phyloP scores from a whole-genome alignment of 1,140 invertebrate genomes.

The Acromyrmex charruanus region DNA sequence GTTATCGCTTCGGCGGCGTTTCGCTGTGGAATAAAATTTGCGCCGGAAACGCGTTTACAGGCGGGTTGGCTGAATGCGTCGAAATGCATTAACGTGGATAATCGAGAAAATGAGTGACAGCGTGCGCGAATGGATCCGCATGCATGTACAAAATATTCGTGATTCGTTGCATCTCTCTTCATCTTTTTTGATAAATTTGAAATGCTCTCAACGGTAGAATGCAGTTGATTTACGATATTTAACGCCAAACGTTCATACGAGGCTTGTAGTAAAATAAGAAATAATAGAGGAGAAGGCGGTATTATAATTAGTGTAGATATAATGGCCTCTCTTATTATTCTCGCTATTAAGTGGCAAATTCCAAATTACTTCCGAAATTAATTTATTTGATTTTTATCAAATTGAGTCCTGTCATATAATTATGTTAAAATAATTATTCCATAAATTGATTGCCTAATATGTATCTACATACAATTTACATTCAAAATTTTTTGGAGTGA shows the following conservation, averaged over 20 bases:
- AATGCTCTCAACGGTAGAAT: not conserved
- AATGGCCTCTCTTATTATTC: no score
- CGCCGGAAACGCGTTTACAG: constrained; percentile 45
- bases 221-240: not conserved
- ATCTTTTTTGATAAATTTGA: constrained; percentile 4
- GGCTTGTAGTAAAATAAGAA: not conserved
- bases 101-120: constrained; percentile 38
- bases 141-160: not conserved
- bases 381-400: no score
- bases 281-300: not conserved
- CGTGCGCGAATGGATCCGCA: not conserved
- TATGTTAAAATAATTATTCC: no score
- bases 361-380: no score
- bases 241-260: not conserved
- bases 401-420: no score
- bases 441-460: no score
- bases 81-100: constrained; percentile 44
- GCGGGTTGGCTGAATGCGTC: constrained; percentile 37
- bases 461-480: no score
- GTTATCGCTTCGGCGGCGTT: constrained; percentile 45
- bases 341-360: no score
- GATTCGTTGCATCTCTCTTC: not conserved
- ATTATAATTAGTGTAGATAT: no score
- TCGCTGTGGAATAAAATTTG: constrained; percentile 42
- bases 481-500: no score